Evolutionary conservation across 2,113 vertebrate genomes (phyloP), one percentile per base, ranked within the genome.

Genomic region (Eurystomus gularis): DNA sequence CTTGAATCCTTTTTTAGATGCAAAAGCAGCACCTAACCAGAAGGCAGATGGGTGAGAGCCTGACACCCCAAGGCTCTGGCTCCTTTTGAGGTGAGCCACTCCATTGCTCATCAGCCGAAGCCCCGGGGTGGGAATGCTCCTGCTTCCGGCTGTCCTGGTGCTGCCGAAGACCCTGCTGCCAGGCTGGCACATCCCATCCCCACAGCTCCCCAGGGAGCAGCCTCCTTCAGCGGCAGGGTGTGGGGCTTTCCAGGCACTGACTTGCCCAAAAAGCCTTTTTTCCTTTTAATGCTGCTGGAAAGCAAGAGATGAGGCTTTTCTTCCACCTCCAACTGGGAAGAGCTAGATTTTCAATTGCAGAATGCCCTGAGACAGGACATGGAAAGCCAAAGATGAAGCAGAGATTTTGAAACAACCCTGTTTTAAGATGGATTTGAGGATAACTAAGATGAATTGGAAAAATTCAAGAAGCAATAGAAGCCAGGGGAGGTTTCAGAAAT

Each of bases 21-120:
- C 75, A 92, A 87, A 88, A 84, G 80, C 48, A 72, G 55, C 85
- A 87, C 8, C 68, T 55, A 75, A 64, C 62, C 78, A 1, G 1
- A 42, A 90, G 72, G 88, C 4, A 20, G 33, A 75, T 21, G 17
- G 51, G 55, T 18, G 28, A 68, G 72, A 84, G 83, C 72, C 48
- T 2, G 8, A 42, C 39, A 55, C 3, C 93, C 73, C 1, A 3
- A 35, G 93, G 81, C 73, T 71, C 35, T 0, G 0, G 83, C 86
- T 96, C 93, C 73, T 95, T 95, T 68, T 39, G 77, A 64, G 93
- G 65, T 96, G 96, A 97, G 91, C 89, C 93, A 95, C 1, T 4
- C 24, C 48, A 33, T 95, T 88, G 95, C 94, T 96, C 96, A 96
- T 52, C 88, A 2, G 1, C 35, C 0, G 0, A 61, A 86, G 58